phyloP scores from a whole-genome alignment of 2,888 invertebrate genomes.

The Schrankia costaestrigalis region DNA sequence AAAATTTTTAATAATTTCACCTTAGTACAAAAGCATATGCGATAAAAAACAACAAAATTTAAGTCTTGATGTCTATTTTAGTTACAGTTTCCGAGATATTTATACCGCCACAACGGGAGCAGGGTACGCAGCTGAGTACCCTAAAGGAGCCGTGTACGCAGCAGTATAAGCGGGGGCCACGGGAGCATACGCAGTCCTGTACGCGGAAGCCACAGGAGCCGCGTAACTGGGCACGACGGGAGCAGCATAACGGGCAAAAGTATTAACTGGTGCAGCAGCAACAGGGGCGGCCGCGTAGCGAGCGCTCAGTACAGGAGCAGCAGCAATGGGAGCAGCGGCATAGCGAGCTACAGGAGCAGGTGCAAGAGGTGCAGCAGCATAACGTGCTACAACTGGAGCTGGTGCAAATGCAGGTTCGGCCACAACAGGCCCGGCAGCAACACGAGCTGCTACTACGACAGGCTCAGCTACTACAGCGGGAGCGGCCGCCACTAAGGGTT shows the following conservation, averaged over 20 bases:
- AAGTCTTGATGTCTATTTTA: too few relatives aligned
- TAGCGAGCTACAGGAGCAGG: slow-evolving; percentile 32
- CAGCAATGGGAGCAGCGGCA: slow-evolving; percentile 35
- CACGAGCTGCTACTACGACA: slow-evolving; percentile 42
- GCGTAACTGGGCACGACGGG: slow-evolving; percentile 42
- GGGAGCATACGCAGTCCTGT: slow-evolving; percentile 47
- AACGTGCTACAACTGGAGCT: slow-evolving; percentile 33
- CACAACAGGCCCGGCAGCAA: slow-evolving; percentile 44
- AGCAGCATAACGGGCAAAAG: slow-evolving; percentile 34
- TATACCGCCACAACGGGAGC: slow-evolving; percentile 23
- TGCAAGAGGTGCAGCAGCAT: slow-evolving; percentile 39
- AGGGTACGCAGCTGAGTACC: slow-evolving; percentile 26
- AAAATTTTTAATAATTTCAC: too few relatives aligned
- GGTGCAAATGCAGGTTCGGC: slow-evolving; percentile 65
- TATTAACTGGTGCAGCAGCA: too few relatives aligned
- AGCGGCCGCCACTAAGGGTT: slow-evolving; percentile 54
- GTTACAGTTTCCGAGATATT: too few relatives aligned
- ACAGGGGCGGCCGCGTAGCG: slow-evolving; percentile 33
- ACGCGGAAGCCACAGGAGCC: slow-evolving; percentile 77
- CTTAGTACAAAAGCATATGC: too few relatives aligned
- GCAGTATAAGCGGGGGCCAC: slow-evolving; percentile 83
- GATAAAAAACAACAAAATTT: too few relatives aligned
- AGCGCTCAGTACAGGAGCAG: slow-evolving; percentile 33
- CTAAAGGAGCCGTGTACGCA: slow-evolving; percentile 22
- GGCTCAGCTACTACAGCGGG: slow-evolving; percentile 63